Percentiles rank a stretch among this genome's conserved stretches.
Conservation (phyloP, 1,140 invertebrate species). For the Musca domestica region DNA sequence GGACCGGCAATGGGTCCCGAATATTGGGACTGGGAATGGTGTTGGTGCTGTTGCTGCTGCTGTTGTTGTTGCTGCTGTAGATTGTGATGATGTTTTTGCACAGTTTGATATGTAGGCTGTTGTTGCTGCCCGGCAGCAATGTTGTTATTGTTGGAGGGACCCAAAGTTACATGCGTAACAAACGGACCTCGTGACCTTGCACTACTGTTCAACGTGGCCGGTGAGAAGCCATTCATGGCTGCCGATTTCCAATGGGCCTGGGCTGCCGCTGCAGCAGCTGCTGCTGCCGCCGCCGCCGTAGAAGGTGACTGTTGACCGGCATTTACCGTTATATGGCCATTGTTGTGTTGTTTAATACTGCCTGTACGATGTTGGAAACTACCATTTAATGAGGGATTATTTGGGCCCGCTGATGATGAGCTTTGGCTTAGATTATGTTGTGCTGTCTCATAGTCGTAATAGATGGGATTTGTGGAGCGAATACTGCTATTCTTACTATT, state of each 20-base stretch:
- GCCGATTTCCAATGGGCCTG: slow-evolving; percentile 47
- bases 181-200: slow-evolving; percentile 58
- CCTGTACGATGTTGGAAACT: slow-evolving; percentile 34
- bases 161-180: slow-evolving; percentile 59
- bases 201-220: slow-evolving; percentile 44
- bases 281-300: slow-evolving; percentile 26
- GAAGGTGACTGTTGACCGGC: slow-evolving; percentile 36
- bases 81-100: slow-evolving; percentile 36
- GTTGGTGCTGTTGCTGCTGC: slow-evolving; percentile 37
- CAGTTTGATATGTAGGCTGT: slow-evolving; percentile 47
- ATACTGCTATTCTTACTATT: slow-evolving; percentile 26
- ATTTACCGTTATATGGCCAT: slow-evolving; percentile 48
- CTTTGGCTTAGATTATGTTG: slow-evolving; percentile 56
- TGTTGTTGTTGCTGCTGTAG: slow-evolving; percentile 36
- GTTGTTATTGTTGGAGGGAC: slow-evolving; percentile 34
- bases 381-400: slow-evolving; percentile 21
- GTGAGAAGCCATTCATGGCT: slow-evolving; percentile 45
- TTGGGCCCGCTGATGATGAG: slow-evolving; percentile 13
- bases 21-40: slow-evolving; percentile 18
- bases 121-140: slow-evolving; percentile 30
- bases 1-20: slow-evolving; percentile 32
- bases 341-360: slow-evolving; percentile 40
- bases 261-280: slow-evolving; percentile 21
- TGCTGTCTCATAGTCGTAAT: slow-evolving; percentile 79
- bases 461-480: slow-evolving; percentile 71